A percentile compares a stretch with the other conserved stretches of the same genome.
Conservation (phyloP, 2,888 invertebrate species). For the Drosophila multiciliata region DNA sequence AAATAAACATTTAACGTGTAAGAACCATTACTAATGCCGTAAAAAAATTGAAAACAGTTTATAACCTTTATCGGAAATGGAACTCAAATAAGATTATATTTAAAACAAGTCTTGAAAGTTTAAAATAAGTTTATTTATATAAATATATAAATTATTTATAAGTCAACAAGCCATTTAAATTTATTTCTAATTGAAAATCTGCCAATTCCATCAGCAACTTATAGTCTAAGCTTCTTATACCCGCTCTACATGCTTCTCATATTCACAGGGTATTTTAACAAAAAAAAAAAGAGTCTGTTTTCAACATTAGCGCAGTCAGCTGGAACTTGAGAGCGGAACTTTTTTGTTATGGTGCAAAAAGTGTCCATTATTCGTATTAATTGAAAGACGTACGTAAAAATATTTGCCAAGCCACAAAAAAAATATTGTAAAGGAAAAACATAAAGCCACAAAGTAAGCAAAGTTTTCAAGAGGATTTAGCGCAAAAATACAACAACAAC, state of each 20-base stretch:
- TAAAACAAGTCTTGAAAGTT: too few relatives aligned
- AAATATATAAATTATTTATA: too few relatives aligned
- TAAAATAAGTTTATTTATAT: too few relatives aligned
- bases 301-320: constrained; percentile 66
- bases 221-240: not conserved
- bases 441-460: constrained; percentile 24
- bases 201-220: not conserved
- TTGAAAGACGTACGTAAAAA: constrained; percentile 49
- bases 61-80: not conserved
- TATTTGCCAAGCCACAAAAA: constrained; percentile 39
- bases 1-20: not conserved
- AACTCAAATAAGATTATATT: not conserved
- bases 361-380: constrained; percentile 75
- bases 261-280: constrained; percentile 18
- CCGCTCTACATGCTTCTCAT: too few relatives aligned
- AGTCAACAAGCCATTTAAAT: not conserved
- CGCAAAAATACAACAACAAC: constrained; percentile 27
- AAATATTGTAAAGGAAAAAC: not conserved
- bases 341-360: constrained; percentile 62
- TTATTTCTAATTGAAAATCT: not conserved
- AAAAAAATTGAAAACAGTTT: not conserved
- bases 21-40: not conserved
- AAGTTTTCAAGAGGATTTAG: constrained; percentile 39
- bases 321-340: constrained; percentile 67
- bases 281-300: constrained; percentile 14